Evolutionary conservation across 37 sponge, comb jelly and placozoan species (phyloP).

Genomic region (Hormiphora californensis): DNA sequence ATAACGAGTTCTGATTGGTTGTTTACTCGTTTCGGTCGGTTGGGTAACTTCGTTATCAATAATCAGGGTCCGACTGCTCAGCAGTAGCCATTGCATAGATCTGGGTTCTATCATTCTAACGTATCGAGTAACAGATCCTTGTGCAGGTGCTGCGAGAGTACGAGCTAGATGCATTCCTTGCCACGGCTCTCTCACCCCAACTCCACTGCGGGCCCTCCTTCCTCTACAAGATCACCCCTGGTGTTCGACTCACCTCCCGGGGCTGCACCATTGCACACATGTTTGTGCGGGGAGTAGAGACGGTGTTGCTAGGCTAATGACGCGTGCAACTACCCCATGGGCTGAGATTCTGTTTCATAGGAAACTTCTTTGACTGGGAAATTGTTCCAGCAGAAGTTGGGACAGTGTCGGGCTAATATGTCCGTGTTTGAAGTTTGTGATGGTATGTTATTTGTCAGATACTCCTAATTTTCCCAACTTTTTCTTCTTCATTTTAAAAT

Average conservation of each 20-base stretch:
- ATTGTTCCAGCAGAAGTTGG: constrained; percentile 23
- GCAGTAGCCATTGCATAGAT: no score
- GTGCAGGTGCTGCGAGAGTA: constrained; percentile 22
- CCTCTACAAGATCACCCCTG: constrained; percentile 17
- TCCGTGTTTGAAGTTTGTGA: constrained; percentile 8
- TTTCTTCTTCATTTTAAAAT: background rate
- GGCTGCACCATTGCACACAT: constrained; percentile 31
- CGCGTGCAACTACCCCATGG: constrained; percentile 37
- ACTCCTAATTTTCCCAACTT: no score
- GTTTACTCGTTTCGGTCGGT: no score
- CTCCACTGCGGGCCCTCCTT: constrained; percentile 7
- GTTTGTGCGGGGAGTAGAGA: constrained; percentile 46
- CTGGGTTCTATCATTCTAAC: no score
- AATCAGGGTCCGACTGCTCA: no score
- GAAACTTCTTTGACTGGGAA: constrained; percentile 51
- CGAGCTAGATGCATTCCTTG: constrained; percentile 20
- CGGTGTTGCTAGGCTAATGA: constrained; percentile 16
- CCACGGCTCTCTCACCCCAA: constrained; percentile 5
- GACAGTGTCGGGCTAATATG: background rate
- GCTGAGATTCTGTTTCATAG: constrained; percentile 24
- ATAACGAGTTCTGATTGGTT: no score
- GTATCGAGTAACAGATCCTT: no score
- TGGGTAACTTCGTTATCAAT: no score
- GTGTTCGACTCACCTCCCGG: constrained; percentile 6
- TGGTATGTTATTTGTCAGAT: no score